Percentiles rank a stretch among this genome's conserved stretches.
Evolutionary conservation across 2,113 vertebrate species (phyloP).

Genomic region (Hemiprocne comata): DNA sequence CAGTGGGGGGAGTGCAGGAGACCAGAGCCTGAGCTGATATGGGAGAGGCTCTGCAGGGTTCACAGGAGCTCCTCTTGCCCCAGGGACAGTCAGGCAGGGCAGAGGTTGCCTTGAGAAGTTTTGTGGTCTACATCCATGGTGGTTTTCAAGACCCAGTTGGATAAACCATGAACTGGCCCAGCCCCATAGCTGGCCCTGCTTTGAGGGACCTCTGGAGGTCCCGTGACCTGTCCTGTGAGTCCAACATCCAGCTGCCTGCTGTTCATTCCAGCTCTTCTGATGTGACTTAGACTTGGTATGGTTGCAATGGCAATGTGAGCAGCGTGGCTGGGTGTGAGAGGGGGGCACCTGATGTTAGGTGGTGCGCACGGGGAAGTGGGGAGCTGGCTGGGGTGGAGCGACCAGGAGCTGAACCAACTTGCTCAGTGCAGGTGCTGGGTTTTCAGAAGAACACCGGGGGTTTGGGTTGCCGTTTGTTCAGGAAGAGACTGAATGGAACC

Average conservation of each 20-base stretch:
- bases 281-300: neutral
- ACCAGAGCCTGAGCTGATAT: rapidly evolving
- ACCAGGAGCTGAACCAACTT: neutral
- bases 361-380: neutral
- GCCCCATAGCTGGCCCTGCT: neutral
- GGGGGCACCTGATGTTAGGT: rapidly evolving
- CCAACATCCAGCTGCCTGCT: neutral
- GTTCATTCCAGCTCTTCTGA: neutral
- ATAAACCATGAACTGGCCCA: neutral
- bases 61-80: neutral
- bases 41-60: neutral
- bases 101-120: neutral
- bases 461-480: neutral
- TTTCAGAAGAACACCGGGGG: neutral
- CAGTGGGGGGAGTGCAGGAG: rapidly evolving
- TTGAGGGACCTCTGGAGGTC: neutral
- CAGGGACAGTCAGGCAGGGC: rapidly evolving
- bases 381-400: rapidly evolving
- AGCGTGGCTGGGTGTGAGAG: neutral
- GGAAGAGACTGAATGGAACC: neutral
- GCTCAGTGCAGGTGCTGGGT: neutral
- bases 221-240: rapidly evolving
- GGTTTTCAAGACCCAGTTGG: neutral
- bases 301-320: neutral
- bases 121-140: no score